A percentile compares a stretch with the other conserved stretches of the same genome.
These are phyloP conservation scores for Trididemnum miniatum DNA, from an alignment of 23 tunicate genomes.

Conservation along the genomic window DNA sequence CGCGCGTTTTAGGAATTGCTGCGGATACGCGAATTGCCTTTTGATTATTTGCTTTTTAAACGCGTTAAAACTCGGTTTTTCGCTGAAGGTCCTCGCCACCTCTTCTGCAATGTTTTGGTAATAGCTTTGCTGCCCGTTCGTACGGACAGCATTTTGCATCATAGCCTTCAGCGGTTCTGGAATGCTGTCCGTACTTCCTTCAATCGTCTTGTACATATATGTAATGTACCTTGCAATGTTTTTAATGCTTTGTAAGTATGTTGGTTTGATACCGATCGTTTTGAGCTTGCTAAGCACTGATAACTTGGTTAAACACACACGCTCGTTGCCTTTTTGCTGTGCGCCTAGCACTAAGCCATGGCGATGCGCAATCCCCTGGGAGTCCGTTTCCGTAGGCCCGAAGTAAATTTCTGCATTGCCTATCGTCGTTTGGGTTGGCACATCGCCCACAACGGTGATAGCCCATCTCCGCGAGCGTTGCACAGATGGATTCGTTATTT, in stretches of 20 bases:
- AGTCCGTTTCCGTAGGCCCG: not conserved
- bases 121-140: not conserved
- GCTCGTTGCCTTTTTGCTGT: not conserved
- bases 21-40: not conserved
- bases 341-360: not conserved
- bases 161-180: not conserved
- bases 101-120: not conserved
- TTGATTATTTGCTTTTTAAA: not conserved
- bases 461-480: constrained; percentile 2
- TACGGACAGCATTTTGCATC: not conserved
- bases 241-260: not conserved
- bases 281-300: not conserved
- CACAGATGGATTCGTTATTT: not conserved
- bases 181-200: too few species aligned
- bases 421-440: not conserved
- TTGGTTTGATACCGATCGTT: not conserved
- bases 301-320: not conserved
- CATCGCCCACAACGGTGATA: not conserved
- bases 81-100: not conserved
- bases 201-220: not conserved
- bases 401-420: not conserved
- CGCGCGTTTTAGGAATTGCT: not conserved
- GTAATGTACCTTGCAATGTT: not conserved
- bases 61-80: not conserved
- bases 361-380: not conserved